These are phyloP conservation scores for Merluccius polli DNA, from an alignment of 2,797 vertebrate genomes.

Conservation along the genomic window DNA sequence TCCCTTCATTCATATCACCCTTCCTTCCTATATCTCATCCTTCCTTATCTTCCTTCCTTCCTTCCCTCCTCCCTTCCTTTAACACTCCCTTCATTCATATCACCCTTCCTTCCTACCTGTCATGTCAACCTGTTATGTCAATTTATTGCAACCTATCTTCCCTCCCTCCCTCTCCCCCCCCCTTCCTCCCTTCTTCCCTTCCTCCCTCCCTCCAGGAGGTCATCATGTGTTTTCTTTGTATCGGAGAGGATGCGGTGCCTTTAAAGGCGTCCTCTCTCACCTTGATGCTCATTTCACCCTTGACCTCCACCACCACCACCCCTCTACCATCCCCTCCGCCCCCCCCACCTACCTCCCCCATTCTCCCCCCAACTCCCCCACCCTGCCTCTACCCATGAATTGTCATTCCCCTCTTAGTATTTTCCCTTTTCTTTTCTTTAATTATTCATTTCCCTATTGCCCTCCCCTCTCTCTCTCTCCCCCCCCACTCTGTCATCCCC, in stretches of 20 bases:
- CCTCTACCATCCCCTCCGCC: not conserved
- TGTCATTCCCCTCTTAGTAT: not conserved
- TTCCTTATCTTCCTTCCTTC: not conserved
- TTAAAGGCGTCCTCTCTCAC: not conserved
- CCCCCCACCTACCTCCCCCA: not conserved
- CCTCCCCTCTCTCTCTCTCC: not conserved
- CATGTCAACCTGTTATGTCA: not conserved
- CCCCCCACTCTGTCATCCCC: not conserved
- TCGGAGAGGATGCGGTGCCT: not conserved
- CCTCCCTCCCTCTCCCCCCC: slow-evolving; percentile 1
- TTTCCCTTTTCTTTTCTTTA: not conserved
- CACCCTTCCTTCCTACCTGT: not conserved
- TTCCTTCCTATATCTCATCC: not conserved
- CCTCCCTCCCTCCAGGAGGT: not conserved
- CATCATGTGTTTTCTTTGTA: not conserved
- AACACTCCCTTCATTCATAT: not conserved
- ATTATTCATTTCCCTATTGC: not conserved
- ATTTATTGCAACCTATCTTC: not conserved
- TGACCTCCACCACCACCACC: not conserved
- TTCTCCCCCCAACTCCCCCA: not conserved
- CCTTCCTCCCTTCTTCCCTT: not conserved
- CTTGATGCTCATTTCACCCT: not conserved
- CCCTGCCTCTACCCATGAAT: not conserved
- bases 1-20: too few relatives aligned
- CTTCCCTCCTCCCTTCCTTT: not conserved